A percentile compares a stretch with the other conserved stretches of the same genome.
Evolutionary conservation across 2,113 vertebrate genomes (phyloP).

Genomic region (Megaleporinus macrocephalus): DNA sequence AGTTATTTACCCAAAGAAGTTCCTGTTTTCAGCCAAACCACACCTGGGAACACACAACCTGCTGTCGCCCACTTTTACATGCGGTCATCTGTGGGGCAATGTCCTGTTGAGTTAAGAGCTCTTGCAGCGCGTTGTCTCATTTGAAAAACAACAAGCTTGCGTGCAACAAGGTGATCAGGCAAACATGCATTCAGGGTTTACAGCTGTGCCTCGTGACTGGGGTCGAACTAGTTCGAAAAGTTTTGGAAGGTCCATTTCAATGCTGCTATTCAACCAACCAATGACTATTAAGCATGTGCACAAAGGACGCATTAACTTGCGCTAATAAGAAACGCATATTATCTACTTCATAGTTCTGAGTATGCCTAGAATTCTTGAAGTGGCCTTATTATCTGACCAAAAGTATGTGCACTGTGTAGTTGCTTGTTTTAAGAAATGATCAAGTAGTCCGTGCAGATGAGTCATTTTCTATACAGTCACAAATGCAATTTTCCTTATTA

Average conservation of each 20-base stretch:
- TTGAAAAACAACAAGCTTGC: constrained; percentile 36
- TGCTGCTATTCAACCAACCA: too few species aligned
- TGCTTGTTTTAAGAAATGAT: too few species aligned
- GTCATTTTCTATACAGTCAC: too few species aligned
- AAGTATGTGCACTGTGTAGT: too few species aligned
- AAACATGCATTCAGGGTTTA: not conserved
- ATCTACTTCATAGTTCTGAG: too few species aligned
- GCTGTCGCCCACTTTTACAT: constrained; percentile 41
- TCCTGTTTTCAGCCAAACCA: constrained; percentile 56
- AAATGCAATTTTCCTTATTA: too few species aligned
- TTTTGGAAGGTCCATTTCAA: not conserved
- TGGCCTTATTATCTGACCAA: too few species aligned
- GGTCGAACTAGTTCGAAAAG: not conserved
- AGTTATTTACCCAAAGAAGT: constrained; percentile 46
- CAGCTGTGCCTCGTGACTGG: not conserved
- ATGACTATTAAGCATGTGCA: too few species aligned
- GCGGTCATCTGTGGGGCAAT: constrained; percentile 46
- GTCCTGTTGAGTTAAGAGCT: constrained; percentile 51
- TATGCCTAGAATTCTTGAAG: too few species aligned
- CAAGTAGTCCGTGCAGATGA: too few species aligned
- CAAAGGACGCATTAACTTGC: too few species aligned
- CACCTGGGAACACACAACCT: constrained; percentile 60
- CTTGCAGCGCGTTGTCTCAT: constrained; percentile 1
- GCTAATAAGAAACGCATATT: too few species aligned
- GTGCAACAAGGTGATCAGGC: constrained; percentile 17